A percentile compares a stretch with the other conserved stretches of the same genome.
Conservation (phyloP, 23 tunicate species). For the Trididemnum nubilum region DNA sequence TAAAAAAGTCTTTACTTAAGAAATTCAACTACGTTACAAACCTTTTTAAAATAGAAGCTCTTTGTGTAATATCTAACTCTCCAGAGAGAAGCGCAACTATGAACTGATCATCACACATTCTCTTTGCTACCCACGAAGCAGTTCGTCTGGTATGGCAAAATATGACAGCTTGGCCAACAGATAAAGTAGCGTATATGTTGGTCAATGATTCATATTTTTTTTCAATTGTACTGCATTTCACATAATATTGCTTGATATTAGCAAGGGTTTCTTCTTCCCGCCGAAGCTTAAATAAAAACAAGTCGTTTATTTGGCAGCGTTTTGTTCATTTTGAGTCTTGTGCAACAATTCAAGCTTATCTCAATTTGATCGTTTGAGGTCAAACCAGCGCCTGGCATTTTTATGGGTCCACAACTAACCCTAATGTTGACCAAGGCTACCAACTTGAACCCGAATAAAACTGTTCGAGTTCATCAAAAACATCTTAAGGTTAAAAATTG, state of each 20-base stretch:
- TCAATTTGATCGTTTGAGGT: too few relatives aligned
- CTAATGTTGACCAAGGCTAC: too few relatives aligned
- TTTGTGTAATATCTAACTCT: conserved; percentile 81
- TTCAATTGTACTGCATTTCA: conserved; percentile 63
- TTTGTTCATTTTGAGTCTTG: background rate
- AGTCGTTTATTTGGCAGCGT: background rate
- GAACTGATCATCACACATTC: conserved; percentile 79
- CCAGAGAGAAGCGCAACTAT: conserved; percentile 93
- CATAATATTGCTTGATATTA: conserved; percentile 95
- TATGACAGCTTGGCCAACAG: conserved; percentile 96
- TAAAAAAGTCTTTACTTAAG: too few relatives aligned
- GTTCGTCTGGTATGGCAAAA: conserved; percentile 90
- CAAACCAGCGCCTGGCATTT: too few relatives aligned
- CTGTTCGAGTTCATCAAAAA: too few relatives aligned
- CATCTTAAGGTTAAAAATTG: too few relatives aligned
- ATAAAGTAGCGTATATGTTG: conserved; percentile 69
- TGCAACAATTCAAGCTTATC: background rate
- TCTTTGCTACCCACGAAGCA: conserved; percentile 93
- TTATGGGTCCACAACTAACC: too few relatives aligned
- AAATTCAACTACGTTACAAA: too few relatives aligned
- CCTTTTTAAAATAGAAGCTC: conserved; percentile 89
- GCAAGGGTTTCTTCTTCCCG: conserved; percentile 94
- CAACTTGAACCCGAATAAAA: too few relatives aligned
- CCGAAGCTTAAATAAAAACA: conserved; percentile 40
- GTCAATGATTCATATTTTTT: conserved; percentile 81